Conservation (phyloP, 2,888 invertebrate species). For the Lasioglossum vierecki region DNA sequence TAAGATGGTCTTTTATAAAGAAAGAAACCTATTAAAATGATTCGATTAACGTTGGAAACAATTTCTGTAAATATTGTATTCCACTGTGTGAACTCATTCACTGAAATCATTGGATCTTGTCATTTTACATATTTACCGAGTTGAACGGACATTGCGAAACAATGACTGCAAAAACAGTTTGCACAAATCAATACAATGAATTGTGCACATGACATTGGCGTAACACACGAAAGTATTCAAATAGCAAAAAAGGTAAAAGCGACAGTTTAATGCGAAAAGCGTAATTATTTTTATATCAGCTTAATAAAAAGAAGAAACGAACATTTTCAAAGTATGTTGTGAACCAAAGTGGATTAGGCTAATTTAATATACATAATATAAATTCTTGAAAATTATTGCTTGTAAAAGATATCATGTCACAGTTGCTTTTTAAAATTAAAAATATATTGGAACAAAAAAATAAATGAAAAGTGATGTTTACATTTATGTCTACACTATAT, state of each 20-base stretch:
- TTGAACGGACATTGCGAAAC: not conserved
- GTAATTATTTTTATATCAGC: not conserved
- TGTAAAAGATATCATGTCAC: not conserved
- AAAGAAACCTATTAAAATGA: not conserved
- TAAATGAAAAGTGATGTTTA: too few relatives aligned
- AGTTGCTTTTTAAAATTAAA: too few relatives aligned
- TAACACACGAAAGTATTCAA: not conserved
- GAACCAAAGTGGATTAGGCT: too few relatives aligned
- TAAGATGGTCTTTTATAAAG: not conserved
- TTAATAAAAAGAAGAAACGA: not conserved
- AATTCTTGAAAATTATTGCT: not conserved
- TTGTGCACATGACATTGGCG: not conserved
- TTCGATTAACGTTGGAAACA: not conserved
- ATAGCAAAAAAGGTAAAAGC: not conserved
- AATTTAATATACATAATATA: not conserved
- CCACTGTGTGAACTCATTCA: too few relatives aligned
- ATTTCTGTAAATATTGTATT: not conserved
- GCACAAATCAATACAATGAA: not conserved
- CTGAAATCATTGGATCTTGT: not conserved
- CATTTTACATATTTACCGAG: not conserved
- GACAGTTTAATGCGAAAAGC: not conserved
- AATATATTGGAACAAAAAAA: too few relatives aligned
- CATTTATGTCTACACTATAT: not conserved
- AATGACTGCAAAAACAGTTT: not conserved
- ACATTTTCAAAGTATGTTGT: not conserved